Base-by-base conservation (phyloP, 1,140 invertebrate species). In the Brachionus manjavacas region DNA sequence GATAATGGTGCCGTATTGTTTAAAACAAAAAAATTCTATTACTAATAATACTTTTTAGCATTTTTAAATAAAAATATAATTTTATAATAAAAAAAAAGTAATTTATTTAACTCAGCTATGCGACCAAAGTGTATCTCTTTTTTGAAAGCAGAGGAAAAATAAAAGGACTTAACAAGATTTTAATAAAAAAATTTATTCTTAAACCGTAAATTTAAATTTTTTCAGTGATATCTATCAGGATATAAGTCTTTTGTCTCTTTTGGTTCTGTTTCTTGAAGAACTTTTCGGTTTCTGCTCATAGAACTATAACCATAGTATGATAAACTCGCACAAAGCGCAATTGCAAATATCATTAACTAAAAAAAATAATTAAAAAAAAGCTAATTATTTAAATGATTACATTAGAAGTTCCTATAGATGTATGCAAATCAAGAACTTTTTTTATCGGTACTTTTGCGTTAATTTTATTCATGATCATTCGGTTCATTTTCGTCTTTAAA, bases 351-450 rank as follows among this genome's bases (percentile, higher is more conserved):
- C 72, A 76, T 76, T 14, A 76, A 25, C 72, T 76, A 16, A 7
- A 74, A 20, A 74, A 28, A 12, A 23, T 52, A 49, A 49, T 49
- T 49, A 49, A 46, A 25, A 23, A 76, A 49, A 12, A 20, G 3
- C n/a, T 20, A 8, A 20, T 4, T 11, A 0, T 43, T 74, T 41
- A 28, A 49, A 43, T 0, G 23, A 25, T 14, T 76, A 76, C 72
- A 76, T 76, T 76, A 20, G 72, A 76, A 35, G 72, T 76, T 28
- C 72, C 72, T 23, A 72, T 72, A 8, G 68, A 72, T 16, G 68
- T 72, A 14, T 72, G 68, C 39, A 72, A 72, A 72, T 72, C 35
- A n/a, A 41, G n/a, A 41, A 72, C 8, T 16, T 68, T 68, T 12
- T 39, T 68, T 31, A 68, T 14, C 12, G 66, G 66, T 12, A 31